Evolutionary conservation across 2,797 vertebrate species (phyloP).

Genomic region (Galagoides demidoff): DNA sequence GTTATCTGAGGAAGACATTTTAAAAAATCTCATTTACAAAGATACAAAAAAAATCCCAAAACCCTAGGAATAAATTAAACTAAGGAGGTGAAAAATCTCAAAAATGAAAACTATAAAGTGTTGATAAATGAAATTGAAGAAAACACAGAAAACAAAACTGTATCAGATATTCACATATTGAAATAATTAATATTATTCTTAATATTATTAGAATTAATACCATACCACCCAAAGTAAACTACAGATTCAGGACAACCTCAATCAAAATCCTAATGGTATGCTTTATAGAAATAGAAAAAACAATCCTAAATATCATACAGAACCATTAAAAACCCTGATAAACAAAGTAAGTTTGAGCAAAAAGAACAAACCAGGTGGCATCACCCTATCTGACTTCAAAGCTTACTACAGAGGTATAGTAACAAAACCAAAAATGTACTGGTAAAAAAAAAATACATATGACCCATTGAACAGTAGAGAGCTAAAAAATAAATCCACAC

Average conservation of each 20-base stretch:
- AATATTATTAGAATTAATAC: too few species aligned
- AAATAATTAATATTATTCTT: neutral
- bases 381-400: neutral
- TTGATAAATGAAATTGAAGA: neutral
- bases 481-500: neutral
- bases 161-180: neutral
- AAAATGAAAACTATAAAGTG: too few species aligned
- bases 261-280: neutral
- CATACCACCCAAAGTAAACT: neutral
- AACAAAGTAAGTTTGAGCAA: neutral
- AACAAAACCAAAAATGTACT: neutral
- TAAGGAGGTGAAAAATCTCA: too few species aligned
- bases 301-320: neutral
- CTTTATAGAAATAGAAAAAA: neutral
- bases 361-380: neutral
- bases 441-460: neutral
- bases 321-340: neutral
- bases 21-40: neutral
- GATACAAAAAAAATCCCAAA: neutral
- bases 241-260: neutral
- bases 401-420: neutral
- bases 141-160: neutral
- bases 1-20: neutral
- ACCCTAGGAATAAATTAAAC: too few species aligned
- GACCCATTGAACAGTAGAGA: neutral